Conservation (phyloP, 1,140 invertebrate genomes). For the Aphelenchoides avenae region DNA sequence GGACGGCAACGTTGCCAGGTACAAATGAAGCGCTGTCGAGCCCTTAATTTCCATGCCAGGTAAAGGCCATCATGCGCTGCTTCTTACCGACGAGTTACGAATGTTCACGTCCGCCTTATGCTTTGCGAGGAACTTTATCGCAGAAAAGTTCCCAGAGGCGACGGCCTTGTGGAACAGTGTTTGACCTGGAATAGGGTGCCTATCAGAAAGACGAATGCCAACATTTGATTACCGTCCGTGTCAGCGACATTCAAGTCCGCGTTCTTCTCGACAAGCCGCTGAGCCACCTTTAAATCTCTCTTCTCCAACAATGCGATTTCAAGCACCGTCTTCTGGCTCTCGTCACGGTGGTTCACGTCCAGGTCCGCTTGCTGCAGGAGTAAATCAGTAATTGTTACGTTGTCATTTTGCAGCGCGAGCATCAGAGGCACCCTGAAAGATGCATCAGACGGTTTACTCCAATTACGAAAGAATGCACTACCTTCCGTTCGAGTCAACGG, state of each 20-base stretch:
- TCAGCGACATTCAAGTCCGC: slow-evolving; percentile 18
- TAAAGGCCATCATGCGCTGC: background rate
- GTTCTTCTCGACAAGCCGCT: slow-evolving; percentile 22
- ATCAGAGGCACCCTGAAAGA: slow-evolving; percentile 37
- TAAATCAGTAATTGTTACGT: slow-evolving; percentile 24
- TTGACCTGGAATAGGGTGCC: slow-evolving; percentile 16
- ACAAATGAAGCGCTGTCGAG: slow-evolving; percentile 30
- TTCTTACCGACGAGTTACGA: slow-evolving; percentile 16
- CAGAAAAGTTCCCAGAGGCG: slow-evolving; percentile 13
- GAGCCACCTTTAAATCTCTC: slow-evolving; percentile 28
- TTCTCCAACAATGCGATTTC: slow-evolving; percentile 24
- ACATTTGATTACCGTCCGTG: background rate
- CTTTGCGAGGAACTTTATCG: slow-evolving; percentile 33
- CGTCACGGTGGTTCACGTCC: slow-evolving; percentile 23
- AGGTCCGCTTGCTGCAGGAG: slow-evolving; percentile 25
- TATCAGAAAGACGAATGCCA: background rate
- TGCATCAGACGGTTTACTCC: background rate
- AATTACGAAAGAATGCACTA: slow-evolving; percentile 9
- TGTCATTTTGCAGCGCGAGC: slow-evolving; percentile 27
- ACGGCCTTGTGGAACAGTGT: slow-evolving; percentile 30
- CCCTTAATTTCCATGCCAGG: slow-evolving; percentile 12
- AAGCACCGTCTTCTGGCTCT: slow-evolving; percentile 17
- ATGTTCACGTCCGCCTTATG: slow-evolving; percentile 24
- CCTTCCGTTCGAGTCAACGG: slow-evolving; percentile 36
- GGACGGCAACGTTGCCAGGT: slow-evolving; percentile 23